Base-by-base conservation (phyloP, 1,140 invertebrate species). In the Cotesia typhae region DNA sequence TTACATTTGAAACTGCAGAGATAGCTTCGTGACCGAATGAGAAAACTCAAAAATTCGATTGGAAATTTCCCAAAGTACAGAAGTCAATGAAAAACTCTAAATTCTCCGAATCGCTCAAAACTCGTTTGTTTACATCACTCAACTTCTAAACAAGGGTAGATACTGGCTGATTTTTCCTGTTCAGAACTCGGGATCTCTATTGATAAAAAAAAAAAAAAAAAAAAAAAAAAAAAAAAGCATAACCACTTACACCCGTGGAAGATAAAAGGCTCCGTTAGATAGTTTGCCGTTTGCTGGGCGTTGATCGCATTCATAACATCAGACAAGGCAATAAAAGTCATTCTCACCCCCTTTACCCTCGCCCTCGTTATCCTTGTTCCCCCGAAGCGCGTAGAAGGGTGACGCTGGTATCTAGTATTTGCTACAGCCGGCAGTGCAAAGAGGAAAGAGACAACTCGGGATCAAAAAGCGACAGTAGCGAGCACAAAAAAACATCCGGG, bases 251-350 rank as follows among this genome's bases (percentile, higher is more conserved):
- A 67, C 35, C 28, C 28, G 57, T 17, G 35, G 36, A 20, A 68
- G 68, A 36, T 72, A 55, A 66, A 73, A 72, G 51, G 60, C 72
- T 51, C 20, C 37, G 52, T n/a, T 52, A 57, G 36, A 20, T 14
- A 55, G 12, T 14, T 55, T 51, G 70, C 17, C 12, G 12, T 14
- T 55, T 51, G 72, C 17, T 7, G 36, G 53, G 70, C 73, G 72
- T 77, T 75, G 72, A 74, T 74, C 69, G 65, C 77, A 76, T 78
- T 78, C 75, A 78, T 78, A 78, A 78, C 72, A 73, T 76, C 72
- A 78, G 74, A 76, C 70, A 47, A 64, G 66, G 75, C 74, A 79
- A 79, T 79, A 79, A 79, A 79, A 79, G 78, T 79, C 78, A 79
- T 65, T 64, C 70, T 57, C 36, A 55, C 36, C 70, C 61, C 41